A percentile compares a stretch with the other conserved stretches of the same genome.
phyloP scores from a whole-genome alignment of 2,888 invertebrate genomes.

The Zele albiditarsus region DNA sequence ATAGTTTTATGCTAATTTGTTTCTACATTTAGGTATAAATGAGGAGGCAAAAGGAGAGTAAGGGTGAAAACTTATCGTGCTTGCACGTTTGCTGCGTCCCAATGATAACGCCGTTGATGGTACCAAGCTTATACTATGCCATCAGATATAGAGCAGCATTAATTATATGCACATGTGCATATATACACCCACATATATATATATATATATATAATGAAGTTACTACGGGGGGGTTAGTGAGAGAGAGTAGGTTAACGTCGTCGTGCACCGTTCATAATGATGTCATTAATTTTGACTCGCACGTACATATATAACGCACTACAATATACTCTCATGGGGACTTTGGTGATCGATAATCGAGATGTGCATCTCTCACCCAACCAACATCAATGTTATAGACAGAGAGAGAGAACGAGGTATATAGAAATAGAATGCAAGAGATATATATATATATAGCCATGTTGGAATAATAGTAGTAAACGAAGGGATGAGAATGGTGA shows the following conservation, averaged over 20 bases:
- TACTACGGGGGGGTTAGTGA: conserved; percentile 9
- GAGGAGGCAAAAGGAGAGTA: background rate
- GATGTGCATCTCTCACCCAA: conserved; percentile 33
- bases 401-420: background rate
- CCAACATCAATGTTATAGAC: conserved; percentile 33
- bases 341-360: conserved; percentile 45
- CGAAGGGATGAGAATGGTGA: background rate
- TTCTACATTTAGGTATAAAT: background rate
- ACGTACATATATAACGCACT: conserved; percentile 35
- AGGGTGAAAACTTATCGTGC: conserved; percentile 34
- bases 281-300: conserved; percentile 51
- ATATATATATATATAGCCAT: background rate
- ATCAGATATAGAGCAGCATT: conserved; percentile 11
- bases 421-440: conserved; percentile 6
- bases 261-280: conserved; percentile 46
- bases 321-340: conserved; percentile 28
- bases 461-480: background rate
- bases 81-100: conserved; percentile 34
- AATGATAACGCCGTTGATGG: conserved; percentile 46
- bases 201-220: conserved; percentile 12
- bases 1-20: conserved; percentile 16
- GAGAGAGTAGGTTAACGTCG: conserved; percentile 45
- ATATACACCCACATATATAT: conserved; percentile 11
- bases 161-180: conserved; percentile 4
- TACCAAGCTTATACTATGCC: background rate